Evolutionary conservation across 2,888 invertebrate species (phyloP).

Genomic region (Luffia ferchaultella): DNA sequence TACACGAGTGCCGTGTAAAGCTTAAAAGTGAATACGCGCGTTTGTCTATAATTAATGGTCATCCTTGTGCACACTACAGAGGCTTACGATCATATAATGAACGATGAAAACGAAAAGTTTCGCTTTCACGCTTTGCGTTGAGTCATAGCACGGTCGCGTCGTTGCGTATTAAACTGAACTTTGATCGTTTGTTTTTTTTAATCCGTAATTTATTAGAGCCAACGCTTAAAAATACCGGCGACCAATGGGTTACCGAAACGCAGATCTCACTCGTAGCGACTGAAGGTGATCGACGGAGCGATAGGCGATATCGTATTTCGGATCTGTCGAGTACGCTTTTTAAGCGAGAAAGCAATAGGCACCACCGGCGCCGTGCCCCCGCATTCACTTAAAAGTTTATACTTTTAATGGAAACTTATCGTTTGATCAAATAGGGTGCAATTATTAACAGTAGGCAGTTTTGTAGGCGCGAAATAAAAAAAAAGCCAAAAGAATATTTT

Average conservation of each 20-base stretch:
- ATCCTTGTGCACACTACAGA: constrained; percentile 4
- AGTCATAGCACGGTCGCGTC: neutral
- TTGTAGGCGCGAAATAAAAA: neutral
- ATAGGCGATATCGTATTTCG: constrained; percentile 39
- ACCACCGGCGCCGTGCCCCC: constrained; percentile 25
- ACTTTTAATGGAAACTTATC: constrained; percentile 55
- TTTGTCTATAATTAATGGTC: neutral
- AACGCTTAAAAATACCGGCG: too few species aligned
- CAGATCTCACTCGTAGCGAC: too few species aligned
- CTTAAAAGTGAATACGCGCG: neutral
- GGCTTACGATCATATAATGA: constrained; percentile 22
- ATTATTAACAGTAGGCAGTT: constrained; percentile 46
- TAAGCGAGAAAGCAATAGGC: constrained; percentile 34
- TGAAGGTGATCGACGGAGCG: constrained; percentile 42
- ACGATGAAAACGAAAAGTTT: constrained; percentile 15
- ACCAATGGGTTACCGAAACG: too few species aligned
- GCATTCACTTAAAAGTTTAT: constrained; percentile 40
- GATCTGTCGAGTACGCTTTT: constrained; percentile 43
- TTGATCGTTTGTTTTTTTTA: too few species aligned
- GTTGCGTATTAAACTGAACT: neutral
- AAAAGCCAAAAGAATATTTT: neutral
- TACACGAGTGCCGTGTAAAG: neutral
- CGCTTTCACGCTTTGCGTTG: neutral
- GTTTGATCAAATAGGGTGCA: constrained; percentile 44
- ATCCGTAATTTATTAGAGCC: too few species aligned